Percentiles rank a stretch among this genome's conserved stretches.
phyloP scores from a whole-genome alignment of 2,797 vertebrate genomes.

The Leptoclinus maculatus region DNA sequence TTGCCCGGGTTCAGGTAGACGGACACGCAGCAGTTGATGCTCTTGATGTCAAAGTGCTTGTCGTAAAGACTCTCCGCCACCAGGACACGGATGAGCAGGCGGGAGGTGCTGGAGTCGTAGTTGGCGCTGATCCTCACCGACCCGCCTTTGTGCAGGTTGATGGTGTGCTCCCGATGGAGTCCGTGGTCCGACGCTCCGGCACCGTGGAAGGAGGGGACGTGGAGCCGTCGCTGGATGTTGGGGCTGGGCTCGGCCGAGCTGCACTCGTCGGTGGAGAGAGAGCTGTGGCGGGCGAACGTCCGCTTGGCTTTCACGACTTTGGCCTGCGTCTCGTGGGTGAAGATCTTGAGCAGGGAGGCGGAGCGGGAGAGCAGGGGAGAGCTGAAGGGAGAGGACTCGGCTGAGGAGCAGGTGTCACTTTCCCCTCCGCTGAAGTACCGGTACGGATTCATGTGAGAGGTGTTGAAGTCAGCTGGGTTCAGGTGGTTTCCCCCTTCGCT shows the following conservation, averaged over 20 bases:
- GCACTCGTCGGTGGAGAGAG: slow-evolving; percentile 94
- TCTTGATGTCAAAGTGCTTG: slow-evolving; percentile 87
- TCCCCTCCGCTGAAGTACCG: slow-evolving; percentile 96
- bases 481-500: slow-evolving; percentile 82
- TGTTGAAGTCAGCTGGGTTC: slow-evolving; percentile 85
- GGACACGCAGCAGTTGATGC: slow-evolving; percentile 96
- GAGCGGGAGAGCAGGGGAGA: slow-evolving; percentile 95
- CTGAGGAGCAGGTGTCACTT: slow-evolving; percentile 96
- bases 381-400: slow-evolving; percentile 95
- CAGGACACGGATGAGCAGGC: slow-evolving; percentile 90
- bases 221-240: slow-evolving; percentile 86
- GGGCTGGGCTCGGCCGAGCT: slow-evolving; percentile 95
- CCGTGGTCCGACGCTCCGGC: slow-evolving; percentile 67
- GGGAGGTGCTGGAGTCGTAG: slow-evolving; percentile 89
- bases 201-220: slow-evolving; percentile 86
- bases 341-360: slow-evolving; percentile 93
- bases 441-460: slow-evolving; percentile 90
- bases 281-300: slow-evolving; percentile 92
- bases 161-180: slow-evolving; percentile 81
- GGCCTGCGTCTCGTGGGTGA: slow-evolving; percentile 94
- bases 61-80: slow-evolving; percentile 93
- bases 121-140: slow-evolving; percentile 89
- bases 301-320: slow-evolving; percentile 94
- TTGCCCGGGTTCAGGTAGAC: slow-evolving; percentile 96
- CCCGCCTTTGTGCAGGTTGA: slow-evolving; percentile 90